Evolutionary conservation across 1,140 invertebrate species (phyloP), one percentile per base, ranked within the genome.

Genomic region (Drosophila mojavensis): DNA sequence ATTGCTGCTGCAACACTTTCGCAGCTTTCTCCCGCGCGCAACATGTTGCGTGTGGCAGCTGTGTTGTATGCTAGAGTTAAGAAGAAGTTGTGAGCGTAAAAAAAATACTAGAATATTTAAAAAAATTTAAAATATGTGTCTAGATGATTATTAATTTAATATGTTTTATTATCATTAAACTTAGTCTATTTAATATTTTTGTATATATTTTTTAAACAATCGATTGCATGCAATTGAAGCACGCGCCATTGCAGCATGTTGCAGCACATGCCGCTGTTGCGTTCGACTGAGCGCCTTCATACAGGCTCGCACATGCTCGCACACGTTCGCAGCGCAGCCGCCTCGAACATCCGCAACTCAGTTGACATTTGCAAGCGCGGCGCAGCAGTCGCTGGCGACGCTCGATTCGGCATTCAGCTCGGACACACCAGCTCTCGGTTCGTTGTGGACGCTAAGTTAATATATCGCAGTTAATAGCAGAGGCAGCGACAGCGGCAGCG

Each of bases 321-420:
- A 17, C 4, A 17, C 2, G 43, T 17, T 9, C 7, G 43, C 43
- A 28, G 15, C 28, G 43, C 43, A 58, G 24, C 28, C 13, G 47
- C 24, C 15, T 24, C 36, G 13, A 53, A 59, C 51, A 36, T 1
- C 20, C 20, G 20, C 45, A 53, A 43, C 58, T 72, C 72, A 75
- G 72, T 75, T 70, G 59, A 75, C 54, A 61, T 75, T 75, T 75
- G 53, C 54, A 75, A 75, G 58, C 66, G 66, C 67, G 59, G 59
- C 72, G 66, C 47, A 58, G 66, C 72, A 69, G 72, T 75, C 54
- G 72, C 71, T 62, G 36, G 65, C 58, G 51, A 74, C 65, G 71
- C 65, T 69, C 65, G 59, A 69, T 33, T 60, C 50, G 48, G 30
- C 63, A 39, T 33, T 66, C 7, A 41, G 50, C 33, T 60, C 69